These are phyloP conservation scores for Rhegmatorhina hoffmannsi DNA, from an alignment of 2,113 vertebrate genomes.

Conservation along the genomic window DNA sequence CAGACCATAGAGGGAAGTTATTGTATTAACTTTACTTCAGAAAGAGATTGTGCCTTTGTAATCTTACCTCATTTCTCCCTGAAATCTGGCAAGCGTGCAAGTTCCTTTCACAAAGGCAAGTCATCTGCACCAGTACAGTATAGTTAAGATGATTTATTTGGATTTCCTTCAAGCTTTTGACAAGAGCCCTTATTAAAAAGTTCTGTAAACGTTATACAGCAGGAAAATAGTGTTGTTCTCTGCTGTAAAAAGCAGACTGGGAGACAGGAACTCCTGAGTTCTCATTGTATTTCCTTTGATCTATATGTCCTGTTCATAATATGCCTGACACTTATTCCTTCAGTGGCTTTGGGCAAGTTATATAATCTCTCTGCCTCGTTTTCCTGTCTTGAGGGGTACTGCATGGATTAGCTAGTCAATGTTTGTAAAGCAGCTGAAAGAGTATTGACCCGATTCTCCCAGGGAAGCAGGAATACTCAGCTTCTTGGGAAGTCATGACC, in stretches of 20 bases:
- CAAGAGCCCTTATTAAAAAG: background rate
- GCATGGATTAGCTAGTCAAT: constrained; percentile 33
- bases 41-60: background rate
- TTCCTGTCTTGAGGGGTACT: constrained; percentile 20
- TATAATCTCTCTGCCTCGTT: constrained; percentile 39
- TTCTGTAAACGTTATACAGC: background rate
- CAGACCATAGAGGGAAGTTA: background rate
- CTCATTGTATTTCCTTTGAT: constrained; percentile 53
- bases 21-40: background rate
- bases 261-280: constrained; percentile 24
- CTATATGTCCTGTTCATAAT: constrained; percentile 12
- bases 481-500: background rate
- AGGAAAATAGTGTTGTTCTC: background rate
- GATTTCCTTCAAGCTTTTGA: constrained; percentile 34
- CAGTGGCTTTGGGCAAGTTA: constrained; percentile 44
- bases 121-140: background rate
- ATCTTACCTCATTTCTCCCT: background rate
- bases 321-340: constrained; percentile 44
- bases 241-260: background rate
- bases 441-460: constrained; percentile 7
- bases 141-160: constrained; percentile 24
- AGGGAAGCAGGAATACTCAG: background rate
- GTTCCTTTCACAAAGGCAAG: background rate
- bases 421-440: constrained; percentile 37
- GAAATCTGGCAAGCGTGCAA: background rate